phyloP scores from a whole-genome alignment of 35 echinoderm and acorn worm genomes.

The Hemicentrotus pulcherrimus region DNA sequence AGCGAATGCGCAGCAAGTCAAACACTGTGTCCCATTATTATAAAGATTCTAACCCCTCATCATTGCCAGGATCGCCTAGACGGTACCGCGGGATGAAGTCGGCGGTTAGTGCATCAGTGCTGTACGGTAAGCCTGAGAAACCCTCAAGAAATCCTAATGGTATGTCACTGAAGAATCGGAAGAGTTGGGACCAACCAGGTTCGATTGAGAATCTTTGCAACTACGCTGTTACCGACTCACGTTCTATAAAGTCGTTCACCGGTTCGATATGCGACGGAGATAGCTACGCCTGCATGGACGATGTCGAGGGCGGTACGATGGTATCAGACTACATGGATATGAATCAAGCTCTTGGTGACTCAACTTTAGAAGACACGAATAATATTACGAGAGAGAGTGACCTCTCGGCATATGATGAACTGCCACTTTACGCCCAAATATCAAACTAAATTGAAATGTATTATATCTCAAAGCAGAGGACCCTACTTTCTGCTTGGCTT shows the following conservation, averaged over 20 bases:
- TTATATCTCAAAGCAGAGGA: background rate
- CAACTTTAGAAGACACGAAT: background rate
- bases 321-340: conserved; percentile 36
- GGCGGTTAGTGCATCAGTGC: background rate
- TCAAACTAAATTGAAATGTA: background rate
- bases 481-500: no score
- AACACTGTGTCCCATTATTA: conserved; percentile 25
- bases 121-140: conserved; percentile 36
- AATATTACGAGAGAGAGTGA: background rate
- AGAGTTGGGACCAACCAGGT: conserved; percentile 35
- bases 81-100: conserved; percentile 40
- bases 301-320: background rate
- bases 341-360: background rate
- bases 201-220: conserved; percentile 41
- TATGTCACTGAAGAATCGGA: background rate
- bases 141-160: background rate
- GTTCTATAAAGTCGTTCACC: conserved; percentile 21
- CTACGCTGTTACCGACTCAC: background rate
- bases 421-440: conserved; percentile 7
- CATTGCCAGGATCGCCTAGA: background rate
- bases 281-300: conserved; percentile 36
- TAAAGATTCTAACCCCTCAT: background rate
- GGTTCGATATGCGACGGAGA: conserved; percentile 34
- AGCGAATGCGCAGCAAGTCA: conserved; percentile 2
- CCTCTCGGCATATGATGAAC: background rate